Conservation (phyloP, 2,113 vertebrate genomes). For the Vombatus ursinus region DNA sequence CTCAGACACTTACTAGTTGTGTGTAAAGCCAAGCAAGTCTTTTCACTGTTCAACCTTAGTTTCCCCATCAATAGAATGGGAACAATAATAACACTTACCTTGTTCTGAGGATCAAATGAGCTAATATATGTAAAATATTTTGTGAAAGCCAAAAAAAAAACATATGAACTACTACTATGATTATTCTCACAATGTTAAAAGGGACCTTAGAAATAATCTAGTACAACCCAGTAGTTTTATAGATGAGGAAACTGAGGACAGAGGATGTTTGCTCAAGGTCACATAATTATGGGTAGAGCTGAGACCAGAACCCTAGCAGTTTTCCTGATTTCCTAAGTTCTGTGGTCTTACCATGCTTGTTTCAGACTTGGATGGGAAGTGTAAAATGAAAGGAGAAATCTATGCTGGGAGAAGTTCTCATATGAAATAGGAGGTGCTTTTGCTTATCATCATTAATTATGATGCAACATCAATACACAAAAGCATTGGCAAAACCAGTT, state of each 20-base stretch:
- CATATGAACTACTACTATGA: neutral
- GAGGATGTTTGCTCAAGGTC: neutral
- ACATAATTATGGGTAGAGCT: neutral
- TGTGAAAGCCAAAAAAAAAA: neutral
- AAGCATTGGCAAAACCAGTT: neutral
- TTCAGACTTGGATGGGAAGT: neutral
- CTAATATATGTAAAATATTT: neutral
- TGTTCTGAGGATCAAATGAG: neutral
- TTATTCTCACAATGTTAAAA: neutral
- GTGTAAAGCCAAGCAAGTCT: neutral
- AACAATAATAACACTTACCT: neutral
- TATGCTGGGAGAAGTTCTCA: neutral
- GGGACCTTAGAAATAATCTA: neutral
- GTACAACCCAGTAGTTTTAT: neutral
- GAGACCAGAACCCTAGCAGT: neutral
- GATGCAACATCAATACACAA: neutral
- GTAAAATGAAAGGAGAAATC: neutral
- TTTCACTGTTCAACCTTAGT: constrained; percentile 6
- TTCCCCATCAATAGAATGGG: constrained; percentile 15
- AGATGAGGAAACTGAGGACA: neutral
- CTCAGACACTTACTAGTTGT: neutral
- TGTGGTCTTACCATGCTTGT: neutral
- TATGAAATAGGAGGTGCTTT: neutral
- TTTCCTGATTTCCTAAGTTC: neutral
- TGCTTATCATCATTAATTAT: neutral